These are phyloP conservation scores for Amphiprion clarkii DNA, from an alignment of 2,797 vertebrate species.

Conservation along the genomic window DNA sequence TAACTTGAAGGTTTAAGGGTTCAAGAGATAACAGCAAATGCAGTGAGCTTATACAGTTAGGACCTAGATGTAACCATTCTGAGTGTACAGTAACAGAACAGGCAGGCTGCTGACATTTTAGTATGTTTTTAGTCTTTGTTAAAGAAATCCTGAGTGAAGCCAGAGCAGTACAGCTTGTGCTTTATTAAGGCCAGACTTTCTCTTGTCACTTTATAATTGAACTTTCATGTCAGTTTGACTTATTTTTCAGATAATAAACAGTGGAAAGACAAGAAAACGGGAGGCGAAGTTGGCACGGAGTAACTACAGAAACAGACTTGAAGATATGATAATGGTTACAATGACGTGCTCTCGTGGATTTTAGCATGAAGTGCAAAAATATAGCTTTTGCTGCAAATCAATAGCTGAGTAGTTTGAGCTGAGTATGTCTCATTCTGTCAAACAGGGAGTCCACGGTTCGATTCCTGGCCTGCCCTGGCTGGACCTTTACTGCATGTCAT, in stretches of 20 bases:
- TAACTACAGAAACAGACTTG: background rate
- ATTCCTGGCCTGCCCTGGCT: no score
- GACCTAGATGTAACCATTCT: background rate
- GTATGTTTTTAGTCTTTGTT: conserved; percentile 29
- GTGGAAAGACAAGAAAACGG: background rate
- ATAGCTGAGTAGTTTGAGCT: no score
- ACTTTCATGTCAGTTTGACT: background rate
- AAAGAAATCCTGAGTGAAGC: conserved; percentile 16
- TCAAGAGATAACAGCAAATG: conserved; percentile 16
- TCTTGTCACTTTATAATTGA: background rate
- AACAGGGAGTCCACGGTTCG: no score
- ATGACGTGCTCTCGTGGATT: background rate
- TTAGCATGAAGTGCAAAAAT: background rate
- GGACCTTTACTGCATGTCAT: no score
- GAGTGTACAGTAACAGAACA: conserved; percentile 11
- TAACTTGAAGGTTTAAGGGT: conserved; percentile 8
- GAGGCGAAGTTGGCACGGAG: background rate
- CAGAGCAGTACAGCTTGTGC: conserved; percentile 1
- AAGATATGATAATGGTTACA: background rate
- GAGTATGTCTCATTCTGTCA: no score
- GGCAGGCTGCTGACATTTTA: conserved; percentile 32
- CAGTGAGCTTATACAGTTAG: conserved; percentile 2
- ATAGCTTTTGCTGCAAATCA: no score
- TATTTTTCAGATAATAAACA: background rate
- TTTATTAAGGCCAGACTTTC: background rate